Evolutionary conservation across 2,113 vertebrate species (phyloP), one percentile per base, ranked within the genome.

Genomic region (Dascyllus trimaculatus): DNA sequence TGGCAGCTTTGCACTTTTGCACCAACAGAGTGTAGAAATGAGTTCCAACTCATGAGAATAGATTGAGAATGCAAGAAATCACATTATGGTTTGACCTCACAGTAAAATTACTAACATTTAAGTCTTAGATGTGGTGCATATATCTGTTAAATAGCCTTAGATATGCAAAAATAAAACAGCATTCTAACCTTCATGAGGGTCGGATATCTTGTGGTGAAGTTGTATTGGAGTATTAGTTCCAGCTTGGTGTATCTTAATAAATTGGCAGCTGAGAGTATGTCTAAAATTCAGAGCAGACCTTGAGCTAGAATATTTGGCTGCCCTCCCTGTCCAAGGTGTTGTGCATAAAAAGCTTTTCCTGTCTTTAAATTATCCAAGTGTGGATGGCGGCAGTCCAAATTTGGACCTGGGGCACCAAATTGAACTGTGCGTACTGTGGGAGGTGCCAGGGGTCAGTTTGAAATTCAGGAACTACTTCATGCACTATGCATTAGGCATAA

Each of bases 401-500:
- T 71, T 83, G 66, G 70, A 78, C 81, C 43, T 25, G 69, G 74
- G 76, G 85, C 78, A 77, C 53, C 67, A 65, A 65, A 78, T 64
- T 77, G 75, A 87, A 80, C 71, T 26, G 75, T 59, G 70, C 82
- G 72, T 81, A 59, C 49, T 61, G 45, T 78, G 80, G 88, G 86
- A 77, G 84, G 79, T 81, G 78, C 79, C 51, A 4, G 60, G 79
- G 88, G 89, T 93, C 85, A 89, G 71, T 82, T 83, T 71, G 51
- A 88, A 84, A 90, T 80, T 86, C 73, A 82, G 69, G 38, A 78
- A 73, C 52, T 61, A 21, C 71, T 81, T 89, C 81, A 85, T 90
- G 62, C 84, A 86, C 78, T 84, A 87, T 89, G 84, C 89, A 88
- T 93, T 80, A 89, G 78, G 77, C 77, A 62, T 84, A 83, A 85